Evolutionary conservation across 2,888 invertebrate species (phyloP).

Genomic region (Saturnia pavonia): DNA sequence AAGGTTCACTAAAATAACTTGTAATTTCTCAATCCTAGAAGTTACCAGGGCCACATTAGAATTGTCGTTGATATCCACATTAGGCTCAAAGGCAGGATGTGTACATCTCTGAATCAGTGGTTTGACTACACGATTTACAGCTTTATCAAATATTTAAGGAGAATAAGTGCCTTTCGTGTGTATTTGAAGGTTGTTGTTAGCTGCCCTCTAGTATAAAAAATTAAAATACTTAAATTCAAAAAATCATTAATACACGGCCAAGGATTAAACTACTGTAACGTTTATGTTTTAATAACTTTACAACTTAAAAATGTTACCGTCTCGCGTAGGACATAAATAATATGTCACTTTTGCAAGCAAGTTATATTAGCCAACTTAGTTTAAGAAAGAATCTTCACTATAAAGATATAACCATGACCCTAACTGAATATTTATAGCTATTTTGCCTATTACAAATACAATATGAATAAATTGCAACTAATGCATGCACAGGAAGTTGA

Average conservation of each 20-base stretch:
- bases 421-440: constrained; percentile 34
- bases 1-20: too few relatives aligned
- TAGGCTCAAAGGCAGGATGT: too few relatives aligned
- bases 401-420: constrained; percentile 43
- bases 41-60: too few relatives aligned
- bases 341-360: too few relatives aligned
- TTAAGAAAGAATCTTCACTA: not conserved
- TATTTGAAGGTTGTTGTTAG: too few relatives aligned
- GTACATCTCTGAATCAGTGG: too few relatives aligned
- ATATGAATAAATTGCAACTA: constrained; percentile 31
- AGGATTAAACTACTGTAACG: not conserved
- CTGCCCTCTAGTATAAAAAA: not conserved
- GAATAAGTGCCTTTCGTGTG: too few relatives aligned
- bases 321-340: not conserved
- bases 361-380: constrained; percentile 4
- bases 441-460: constrained; percentile 24
- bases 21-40: too few relatives aligned
- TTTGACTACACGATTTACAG: too few relatives aligned
- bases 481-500: not conserved
- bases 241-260: not conserved
- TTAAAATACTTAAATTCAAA: not conserved
- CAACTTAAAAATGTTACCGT: not conserved
- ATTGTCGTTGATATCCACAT: too few relatives aligned
- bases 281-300: not conserved
- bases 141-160: too few relatives aligned